Evolutionary conservation across 2,797 vertebrate genomes (phyloP).

Genomic region (Myoxocephalus aenaeus): DNA sequence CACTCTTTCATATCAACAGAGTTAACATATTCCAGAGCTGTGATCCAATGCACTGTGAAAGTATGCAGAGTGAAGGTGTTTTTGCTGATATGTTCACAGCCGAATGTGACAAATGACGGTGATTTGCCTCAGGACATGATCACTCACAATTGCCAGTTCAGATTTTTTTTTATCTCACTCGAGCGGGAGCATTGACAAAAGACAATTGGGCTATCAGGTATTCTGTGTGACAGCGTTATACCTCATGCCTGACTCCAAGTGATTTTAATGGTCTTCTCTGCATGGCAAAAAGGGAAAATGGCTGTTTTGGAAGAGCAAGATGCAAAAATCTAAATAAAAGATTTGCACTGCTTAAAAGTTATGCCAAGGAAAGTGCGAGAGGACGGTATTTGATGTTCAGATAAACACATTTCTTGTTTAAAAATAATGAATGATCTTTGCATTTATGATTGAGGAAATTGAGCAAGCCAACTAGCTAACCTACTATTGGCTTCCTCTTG

Average conservation of each 20-base stretch:
- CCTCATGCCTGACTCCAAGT: slow-evolving; percentile 23
- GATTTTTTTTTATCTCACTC: slow-evolving; percentile 14
- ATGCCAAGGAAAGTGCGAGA: not conserved
- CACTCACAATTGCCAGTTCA: slow-evolving; percentile 49
- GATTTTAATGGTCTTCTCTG: slow-evolving; percentile 18
- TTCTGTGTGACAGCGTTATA: slow-evolving; percentile 33
- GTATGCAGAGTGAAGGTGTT: slow-evolving; percentile 45
- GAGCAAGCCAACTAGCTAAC: not conserved
- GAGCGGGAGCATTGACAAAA: slow-evolving; percentile 29
- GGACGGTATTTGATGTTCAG: not conserved
- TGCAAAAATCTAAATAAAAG: not conserved
- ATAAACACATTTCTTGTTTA: not conserved
- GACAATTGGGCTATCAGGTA: slow-evolving; percentile 48
- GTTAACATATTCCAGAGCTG: slow-evolving; percentile 16
- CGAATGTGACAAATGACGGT: slow-evolving; percentile 48
- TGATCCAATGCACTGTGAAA: slow-evolving; percentile 8
- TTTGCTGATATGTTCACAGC: slow-evolving; percentile 29
- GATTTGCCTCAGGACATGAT: slow-evolving; percentile 54
- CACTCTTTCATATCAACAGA: slow-evolving; percentile 7
- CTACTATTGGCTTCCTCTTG: not conserved
- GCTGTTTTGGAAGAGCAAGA: slow-evolving; percentile 3
- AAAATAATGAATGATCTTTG: not conserved
- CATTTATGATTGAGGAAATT: not conserved
- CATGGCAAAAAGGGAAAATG: not conserved
- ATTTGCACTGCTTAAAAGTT: not conserved